Conservation (phyloP, 2,888 invertebrate genomes). For the Rotaria socialis region DNA sequence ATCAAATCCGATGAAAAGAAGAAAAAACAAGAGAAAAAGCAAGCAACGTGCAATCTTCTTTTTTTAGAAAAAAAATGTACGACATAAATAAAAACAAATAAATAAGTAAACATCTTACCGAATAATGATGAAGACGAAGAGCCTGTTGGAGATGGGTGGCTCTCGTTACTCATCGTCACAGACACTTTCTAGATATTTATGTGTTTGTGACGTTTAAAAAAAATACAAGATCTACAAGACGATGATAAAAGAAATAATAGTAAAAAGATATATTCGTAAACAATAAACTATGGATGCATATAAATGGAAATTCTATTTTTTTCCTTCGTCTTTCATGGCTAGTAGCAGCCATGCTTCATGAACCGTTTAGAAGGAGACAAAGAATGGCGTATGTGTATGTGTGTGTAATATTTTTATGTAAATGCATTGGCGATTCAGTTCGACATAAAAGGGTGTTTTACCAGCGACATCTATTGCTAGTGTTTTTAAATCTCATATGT, state of each 20-base stretch:
- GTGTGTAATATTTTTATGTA: not conserved
- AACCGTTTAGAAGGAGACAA: slow-evolving; percentile 22
- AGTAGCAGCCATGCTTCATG: slow-evolving; percentile 23
- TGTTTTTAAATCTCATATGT: too few species aligned
- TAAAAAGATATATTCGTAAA: not conserved
- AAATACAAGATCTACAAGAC: not conserved
- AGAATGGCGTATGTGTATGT: slow-evolving; percentile 15
- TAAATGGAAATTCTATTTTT: not conserved
- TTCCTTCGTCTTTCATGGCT: slow-evolving; percentile 4
- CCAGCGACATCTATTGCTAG: not conserved
- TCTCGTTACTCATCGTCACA: slow-evolving; percentile 32
- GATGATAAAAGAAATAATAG: too few species aligned
- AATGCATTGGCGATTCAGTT: not conserved
- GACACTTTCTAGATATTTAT: not conserved
- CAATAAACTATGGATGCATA: not conserved
- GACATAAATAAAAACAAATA: not conserved
- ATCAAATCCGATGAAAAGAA: not conserved
- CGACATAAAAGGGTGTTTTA: not conserved
- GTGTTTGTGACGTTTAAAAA: slow-evolving; percentile 29
- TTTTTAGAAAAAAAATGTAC: not conserved
- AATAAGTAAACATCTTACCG: slow-evolving; percentile 29
- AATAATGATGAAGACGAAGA: slow-evolving; percentile 15
- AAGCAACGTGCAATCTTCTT: not conserved
- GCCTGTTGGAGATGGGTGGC: slow-evolving; percentile 11
- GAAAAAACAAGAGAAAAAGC: not conserved